Conservation (phyloP, 2,797 vertebrate species). For the Dendrocincla fuliginosa region DNA sequence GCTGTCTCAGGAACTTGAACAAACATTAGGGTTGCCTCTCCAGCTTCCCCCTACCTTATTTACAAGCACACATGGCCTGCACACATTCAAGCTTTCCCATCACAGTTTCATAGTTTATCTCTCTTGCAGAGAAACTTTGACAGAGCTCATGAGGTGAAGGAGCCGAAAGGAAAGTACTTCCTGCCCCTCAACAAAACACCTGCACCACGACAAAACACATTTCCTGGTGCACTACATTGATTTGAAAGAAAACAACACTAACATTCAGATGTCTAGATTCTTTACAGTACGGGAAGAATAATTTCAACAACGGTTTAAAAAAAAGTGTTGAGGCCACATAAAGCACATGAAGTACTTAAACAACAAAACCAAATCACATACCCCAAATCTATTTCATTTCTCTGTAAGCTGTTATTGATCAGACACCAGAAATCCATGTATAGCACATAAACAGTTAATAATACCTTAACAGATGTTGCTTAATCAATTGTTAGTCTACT, state of each 20-base stretch:
- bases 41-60: background rate
- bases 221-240: background rate
- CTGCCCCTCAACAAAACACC: background rate
- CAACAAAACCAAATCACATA: background rate
- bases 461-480: constrained; percentile 56
- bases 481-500: constrained; percentile 53
- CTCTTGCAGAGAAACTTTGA: background rate
- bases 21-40: background rate
- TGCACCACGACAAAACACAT: background rate
- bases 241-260: background rate
- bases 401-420: constrained; percentile 7
- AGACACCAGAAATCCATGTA: background rate
- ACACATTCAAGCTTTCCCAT: background rate
- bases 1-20: background rate
- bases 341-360: background rate
- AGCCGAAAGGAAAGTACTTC: background rate
- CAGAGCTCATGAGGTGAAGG: background rate
- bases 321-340: background rate
- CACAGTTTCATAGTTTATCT: background rate
- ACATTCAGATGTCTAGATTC: background rate
- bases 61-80: background rate
- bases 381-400: background rate
- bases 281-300: background rate
- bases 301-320: background rate
- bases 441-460: constrained; percentile 51